These are phyloP conservation scores for Drosophila cardini DNA, from an alignment of 1,140 invertebrate genomes.

Conservation along the genomic window DNA sequence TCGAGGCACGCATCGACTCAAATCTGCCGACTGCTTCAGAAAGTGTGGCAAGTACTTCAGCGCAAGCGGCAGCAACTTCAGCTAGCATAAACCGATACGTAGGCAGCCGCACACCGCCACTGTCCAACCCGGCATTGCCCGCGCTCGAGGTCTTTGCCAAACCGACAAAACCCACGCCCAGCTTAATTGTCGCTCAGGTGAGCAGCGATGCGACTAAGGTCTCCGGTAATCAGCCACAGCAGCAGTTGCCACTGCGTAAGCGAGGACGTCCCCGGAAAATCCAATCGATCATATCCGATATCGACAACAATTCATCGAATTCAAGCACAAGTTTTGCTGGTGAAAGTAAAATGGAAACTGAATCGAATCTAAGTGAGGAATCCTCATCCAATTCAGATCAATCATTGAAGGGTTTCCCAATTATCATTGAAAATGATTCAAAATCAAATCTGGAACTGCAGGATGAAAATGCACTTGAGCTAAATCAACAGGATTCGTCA, in stretches of 20 bases:
- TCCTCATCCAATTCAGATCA: slow-evolving; percentile 53
- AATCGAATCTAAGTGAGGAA: slow-evolving; percentile 29
- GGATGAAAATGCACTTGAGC: slow-evolving; percentile 9
- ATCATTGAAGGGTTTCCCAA: slow-evolving; percentile 9
- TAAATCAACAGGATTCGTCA: not conserved
- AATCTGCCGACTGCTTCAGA: slow-evolving; percentile 40
- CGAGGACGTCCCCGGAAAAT: slow-evolving; percentile 62
- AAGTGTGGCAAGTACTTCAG: not conserved
- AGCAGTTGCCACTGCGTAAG: slow-evolving; percentile 30
- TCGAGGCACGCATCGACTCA: slow-evolving; percentile 80
- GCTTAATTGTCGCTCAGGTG: slow-evolving; percentile 67
- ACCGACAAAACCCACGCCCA: slow-evolving; percentile 49
- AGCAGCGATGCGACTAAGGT: slow-evolving; percentile 45
- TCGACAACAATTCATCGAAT: slow-evolving; percentile 45
- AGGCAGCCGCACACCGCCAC: slow-evolving; percentile 43
- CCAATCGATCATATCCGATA: not conserved
- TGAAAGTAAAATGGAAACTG: slow-evolving; percentile 45
- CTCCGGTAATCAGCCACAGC: not conserved
- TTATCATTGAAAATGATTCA: not conserved
- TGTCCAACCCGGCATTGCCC: slow-evolving; percentile 18
- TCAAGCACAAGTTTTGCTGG: slow-evolving; percentile 13
- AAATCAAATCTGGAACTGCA: not conserved
- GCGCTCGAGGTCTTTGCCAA: slow-evolving; percentile 61
- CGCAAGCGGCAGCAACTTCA: not conserved
- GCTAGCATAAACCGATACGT: slow-evolving; percentile 11